These are phyloP conservation scores for Chlorocebus sabaeus DNA, from an alignment of 2,113 vertebrate species.

Conservation along the genomic window DNA sequence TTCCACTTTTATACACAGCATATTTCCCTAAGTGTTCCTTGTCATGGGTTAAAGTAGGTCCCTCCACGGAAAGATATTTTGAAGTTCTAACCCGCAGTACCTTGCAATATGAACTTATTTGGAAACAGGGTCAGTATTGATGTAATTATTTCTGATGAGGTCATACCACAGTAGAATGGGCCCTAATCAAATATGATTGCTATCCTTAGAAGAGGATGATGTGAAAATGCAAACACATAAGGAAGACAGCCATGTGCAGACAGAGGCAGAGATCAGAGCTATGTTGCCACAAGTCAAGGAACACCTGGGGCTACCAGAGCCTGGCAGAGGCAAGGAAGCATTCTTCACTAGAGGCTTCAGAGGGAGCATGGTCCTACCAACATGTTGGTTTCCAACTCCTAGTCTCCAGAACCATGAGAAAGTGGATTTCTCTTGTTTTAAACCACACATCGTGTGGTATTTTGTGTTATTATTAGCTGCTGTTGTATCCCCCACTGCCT, in stretches of 20 bases:
- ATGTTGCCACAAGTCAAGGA: background rate
- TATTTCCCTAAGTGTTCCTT: background rate
- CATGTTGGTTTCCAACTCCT: background rate
- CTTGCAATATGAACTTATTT: background rate
- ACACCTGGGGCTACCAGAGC: no score
- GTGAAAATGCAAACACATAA: background rate
- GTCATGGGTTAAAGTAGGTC: background rate
- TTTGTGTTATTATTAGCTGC: background rate
- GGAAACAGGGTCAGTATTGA: background rate
- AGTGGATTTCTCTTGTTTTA: background rate
- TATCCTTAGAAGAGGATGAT: background rate
- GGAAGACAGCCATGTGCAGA: background rate
- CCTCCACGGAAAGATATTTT: background rate
- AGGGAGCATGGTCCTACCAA: background rate
- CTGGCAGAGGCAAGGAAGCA: background rate
- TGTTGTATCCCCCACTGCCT: rapidly evolving
- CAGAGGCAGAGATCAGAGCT: background rate
- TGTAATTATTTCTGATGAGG: background rate
- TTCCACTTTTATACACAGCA: background rate
- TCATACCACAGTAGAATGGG: background rate
- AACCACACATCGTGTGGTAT: background rate
- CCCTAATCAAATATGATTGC: background rate
- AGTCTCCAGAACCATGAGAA: background rate
- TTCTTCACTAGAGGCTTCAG: rapidly evolving
- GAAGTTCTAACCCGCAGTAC: background rate